Evolutionary conservation across 1,140 invertebrate genomes (phyloP).

Genomic region (Maniola jurtina): DNA sequence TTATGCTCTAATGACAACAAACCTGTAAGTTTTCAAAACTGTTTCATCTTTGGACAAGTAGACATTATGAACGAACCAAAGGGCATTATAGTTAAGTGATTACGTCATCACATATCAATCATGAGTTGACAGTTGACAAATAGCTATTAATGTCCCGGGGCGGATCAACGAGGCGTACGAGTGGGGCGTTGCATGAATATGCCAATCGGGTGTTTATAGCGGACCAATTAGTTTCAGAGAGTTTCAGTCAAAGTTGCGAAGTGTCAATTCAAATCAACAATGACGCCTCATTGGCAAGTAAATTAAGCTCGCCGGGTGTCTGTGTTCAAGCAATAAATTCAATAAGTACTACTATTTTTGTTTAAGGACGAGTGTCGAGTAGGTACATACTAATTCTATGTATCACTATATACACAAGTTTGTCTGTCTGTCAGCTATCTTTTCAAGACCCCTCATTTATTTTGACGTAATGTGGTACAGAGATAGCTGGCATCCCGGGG

Average conservation of each 20-base stretch:
- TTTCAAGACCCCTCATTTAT: too few relatives aligned
- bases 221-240: conserved; percentile 49
- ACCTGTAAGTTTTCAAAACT: neutral
- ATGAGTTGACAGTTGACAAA: conserved; percentile 64
- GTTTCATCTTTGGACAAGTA: neutral
- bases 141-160: conserved; percentile 60
- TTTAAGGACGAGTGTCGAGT: too few relatives aligned
- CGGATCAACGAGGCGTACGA: conserved; percentile 47
- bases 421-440: too few relatives aligned
- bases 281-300: neutral
- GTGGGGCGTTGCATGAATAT: conserved; percentile 36
- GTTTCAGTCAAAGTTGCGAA: conserved; percentile 56
- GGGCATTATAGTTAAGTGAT: conserved; percentile 43
- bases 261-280: conserved; percentile 5
- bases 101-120: conserved; percentile 62
- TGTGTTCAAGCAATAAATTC: too few relatives aligned
- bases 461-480: too few relatives aligned
- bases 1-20: too few relatives aligned
- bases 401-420: too few relatives aligned
- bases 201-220: conserved; percentile 45
- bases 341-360: too few relatives aligned
- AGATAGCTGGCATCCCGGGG: too few relatives aligned
- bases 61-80: neutral
- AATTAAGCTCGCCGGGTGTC: neutral
- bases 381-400: too few relatives aligned